Evolutionary conservation across 2,797 vertebrate genomes (phyloP), one percentile per base, ranked within the genome.

Genomic region (Todus mexicanus): DNA sequence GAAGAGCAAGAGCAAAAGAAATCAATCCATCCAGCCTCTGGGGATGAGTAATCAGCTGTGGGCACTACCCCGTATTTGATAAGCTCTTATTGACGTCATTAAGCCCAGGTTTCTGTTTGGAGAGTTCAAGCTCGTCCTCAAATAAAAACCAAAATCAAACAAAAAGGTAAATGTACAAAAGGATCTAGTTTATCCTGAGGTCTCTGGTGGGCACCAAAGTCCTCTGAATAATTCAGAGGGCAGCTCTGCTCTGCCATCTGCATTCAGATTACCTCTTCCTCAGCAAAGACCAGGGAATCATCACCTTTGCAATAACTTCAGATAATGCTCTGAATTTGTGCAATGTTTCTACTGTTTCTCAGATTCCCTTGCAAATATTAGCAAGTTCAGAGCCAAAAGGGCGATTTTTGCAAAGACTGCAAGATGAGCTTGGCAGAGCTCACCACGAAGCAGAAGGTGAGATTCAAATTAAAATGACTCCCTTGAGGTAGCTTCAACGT

Each of bases 371-470:
- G 68, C 38, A 90, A 87, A 61, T 40, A 53, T 4, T 11, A 90
- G 27, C 60, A 54, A 18, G 37, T 37, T 77, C 66, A 75, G 59
- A 65, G 63, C 47, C 64, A 75, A 63, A 80, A 13, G 0, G 0
- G 18, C 35, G 68, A 15, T 43, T 70, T 76, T 37, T 84, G 48
- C 27, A 59, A 48, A 54, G 72, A 63, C 38, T 63, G 70, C 38
- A 77, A 45, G 48, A 51, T 2, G 10, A 78, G 59, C 25, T 23
- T 69, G 83, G 76, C 73, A 92, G 53, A 90, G 61, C 25, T 74
- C 9, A 0, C n/a, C 0, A 0, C 68, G 72, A 53, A 56, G 40
- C 1, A 1, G 61, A 38, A 78, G 33, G 31, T 9, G 38, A 89
- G 35, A 71, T 31, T 45, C 54, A 65, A 72, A 86, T 45, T 69